These are phyloP conservation scores for Platichthys flesus DNA, from an alignment of 2,113 vertebrate species.

Conservation along the genomic window DNA sequence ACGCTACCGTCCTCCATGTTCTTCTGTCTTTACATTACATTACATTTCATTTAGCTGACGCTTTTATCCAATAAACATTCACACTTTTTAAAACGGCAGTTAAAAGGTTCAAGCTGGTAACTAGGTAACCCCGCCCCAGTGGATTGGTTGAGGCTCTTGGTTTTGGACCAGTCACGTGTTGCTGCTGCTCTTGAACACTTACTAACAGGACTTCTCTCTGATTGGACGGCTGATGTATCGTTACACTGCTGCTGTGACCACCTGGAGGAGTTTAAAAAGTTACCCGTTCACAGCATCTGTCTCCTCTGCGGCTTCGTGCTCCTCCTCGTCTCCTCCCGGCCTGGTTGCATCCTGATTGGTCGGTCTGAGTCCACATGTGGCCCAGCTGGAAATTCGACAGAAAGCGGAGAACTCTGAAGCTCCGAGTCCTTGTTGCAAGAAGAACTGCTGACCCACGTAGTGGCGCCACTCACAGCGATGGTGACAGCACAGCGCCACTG, in stretches of 20 bases:
- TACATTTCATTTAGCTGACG: no score
- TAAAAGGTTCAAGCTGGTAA: no score
- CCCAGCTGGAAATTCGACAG: slow-evolving; percentile 98
- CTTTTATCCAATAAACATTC: no score
- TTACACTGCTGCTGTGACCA: background rate
- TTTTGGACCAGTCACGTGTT: no score
- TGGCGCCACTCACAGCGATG: slow-evolving; percentile 96
- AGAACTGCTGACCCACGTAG: slow-evolving; percentile 94
- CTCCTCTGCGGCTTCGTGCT: slow-evolving; percentile 76
- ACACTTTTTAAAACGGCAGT: no score
- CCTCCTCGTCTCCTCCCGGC: slow-evolving; percentile 31
- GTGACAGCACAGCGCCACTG: slow-evolving; percentile 95
- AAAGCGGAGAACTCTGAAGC: slow-evolving; percentile 89
- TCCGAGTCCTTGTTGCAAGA: slow-evolving; percentile 87
- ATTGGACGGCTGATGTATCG: no score
- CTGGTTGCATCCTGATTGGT: slow-evolving; percentile 33
- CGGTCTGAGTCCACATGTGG: slow-evolving; percentile 88
- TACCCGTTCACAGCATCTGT: slow-evolving; percentile 78
- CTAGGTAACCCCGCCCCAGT: no score
- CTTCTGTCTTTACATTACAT: no score
- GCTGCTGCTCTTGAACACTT: no score
- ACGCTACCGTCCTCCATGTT: no score
- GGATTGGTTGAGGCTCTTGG: no score
- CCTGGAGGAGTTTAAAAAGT: background rate
- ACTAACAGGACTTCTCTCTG: no score